Percentiles rank a stretch among this genome's conserved stretches.
Evolutionary conservation across 1,140 invertebrate species (phyloP).

Genomic region (Conus ventricosus): DNA sequence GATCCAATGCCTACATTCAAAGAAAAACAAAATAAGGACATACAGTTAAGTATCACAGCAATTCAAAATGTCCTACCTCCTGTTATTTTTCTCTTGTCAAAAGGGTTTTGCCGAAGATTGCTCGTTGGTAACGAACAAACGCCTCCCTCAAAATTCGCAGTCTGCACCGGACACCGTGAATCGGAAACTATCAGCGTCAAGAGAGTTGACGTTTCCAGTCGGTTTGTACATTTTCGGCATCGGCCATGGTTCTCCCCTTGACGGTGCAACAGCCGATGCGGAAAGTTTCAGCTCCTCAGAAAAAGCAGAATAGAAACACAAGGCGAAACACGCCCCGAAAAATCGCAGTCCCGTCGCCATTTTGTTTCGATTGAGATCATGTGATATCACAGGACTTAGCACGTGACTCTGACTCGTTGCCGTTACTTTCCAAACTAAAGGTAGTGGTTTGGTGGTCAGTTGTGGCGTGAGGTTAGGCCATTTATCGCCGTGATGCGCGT

Average conservation of each 20-base stretch:
- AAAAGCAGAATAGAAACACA: background rate
- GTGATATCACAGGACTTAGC: background rate
- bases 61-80: no score
- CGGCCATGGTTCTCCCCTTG: constrained; percentile 63
- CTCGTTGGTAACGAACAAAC: constrained; percentile 50
- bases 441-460: no score
- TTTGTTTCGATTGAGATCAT: background rate
- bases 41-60: no score
- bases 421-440: no score
- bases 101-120: constrained; percentile 50
- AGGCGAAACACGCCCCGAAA: background rate
- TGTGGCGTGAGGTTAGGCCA: no score
- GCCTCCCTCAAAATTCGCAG: constrained; percentile 56
- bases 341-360: background rate
- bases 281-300: background rate
- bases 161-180: constrained; percentile 40
- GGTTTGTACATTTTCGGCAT: constrained; percentile 54
- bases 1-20: no score
- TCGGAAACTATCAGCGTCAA: constrained; percentile 57
- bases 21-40: no score
- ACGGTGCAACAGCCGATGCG: background rate
- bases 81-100: background rate
- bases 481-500: no score
- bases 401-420: no score
- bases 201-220: constrained; percentile 37